A percentile compares a stretch with the other conserved stretches of the same genome.
phyloP scores from a whole-genome alignment of 2,888 invertebrate genomes.

The Hirtodrosophila trivittata region DNA sequence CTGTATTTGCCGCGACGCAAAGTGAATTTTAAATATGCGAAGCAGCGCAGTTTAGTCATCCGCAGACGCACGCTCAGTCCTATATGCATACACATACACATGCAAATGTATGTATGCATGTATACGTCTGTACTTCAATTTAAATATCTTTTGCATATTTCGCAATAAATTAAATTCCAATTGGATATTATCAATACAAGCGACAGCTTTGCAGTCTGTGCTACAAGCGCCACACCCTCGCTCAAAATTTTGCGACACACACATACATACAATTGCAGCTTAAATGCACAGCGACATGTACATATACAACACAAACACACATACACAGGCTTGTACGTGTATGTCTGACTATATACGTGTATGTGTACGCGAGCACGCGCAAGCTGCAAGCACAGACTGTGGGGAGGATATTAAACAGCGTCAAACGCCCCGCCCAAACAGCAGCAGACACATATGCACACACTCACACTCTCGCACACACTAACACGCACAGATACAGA shows the following conservation, averaged over 20 bases:
- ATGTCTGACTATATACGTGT: slow-evolving; percentile 6
- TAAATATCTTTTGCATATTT: slow-evolving; percentile 16
- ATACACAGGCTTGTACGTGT: slow-evolving; percentile 8
- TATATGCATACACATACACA: not conserved
- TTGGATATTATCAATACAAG: slow-evolving; percentile 51
- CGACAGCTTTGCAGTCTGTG: slow-evolving; percentile 9
- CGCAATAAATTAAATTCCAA: slow-evolving; percentile 45
- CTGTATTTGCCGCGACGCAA: slow-evolving; percentile 44
- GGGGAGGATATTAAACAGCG: slow-evolving; percentile 68
- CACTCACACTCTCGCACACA: slow-evolving; percentile 15
- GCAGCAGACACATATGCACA: slow-evolving; percentile 21
- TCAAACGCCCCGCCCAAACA: slow-evolving; percentile 66
- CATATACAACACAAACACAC: slow-evolving; percentile 3
- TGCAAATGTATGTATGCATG: slow-evolving; percentile 2
- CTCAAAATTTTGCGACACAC: slow-evolving; percentile 33
- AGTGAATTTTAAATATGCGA: slow-evolving; percentile 63
- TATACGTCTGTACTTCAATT: slow-evolving; percentile 12
- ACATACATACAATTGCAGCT: slow-evolving; percentile 40
- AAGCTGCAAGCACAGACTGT: slow-evolving; percentile 31
- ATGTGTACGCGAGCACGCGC: slow-evolving; percentile 41
- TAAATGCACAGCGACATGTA: slow-evolving; percentile 41
- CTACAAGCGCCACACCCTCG: slow-evolving; percentile 49
- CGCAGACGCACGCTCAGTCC: slow-evolving; percentile 13
- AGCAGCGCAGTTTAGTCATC: slow-evolving; percentile 52
- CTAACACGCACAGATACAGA: slow-evolving; percentile 22